Base-by-base conservation (phyloP, 2,888 invertebrate genomes). In the Euzophera pinguis region DNA sequence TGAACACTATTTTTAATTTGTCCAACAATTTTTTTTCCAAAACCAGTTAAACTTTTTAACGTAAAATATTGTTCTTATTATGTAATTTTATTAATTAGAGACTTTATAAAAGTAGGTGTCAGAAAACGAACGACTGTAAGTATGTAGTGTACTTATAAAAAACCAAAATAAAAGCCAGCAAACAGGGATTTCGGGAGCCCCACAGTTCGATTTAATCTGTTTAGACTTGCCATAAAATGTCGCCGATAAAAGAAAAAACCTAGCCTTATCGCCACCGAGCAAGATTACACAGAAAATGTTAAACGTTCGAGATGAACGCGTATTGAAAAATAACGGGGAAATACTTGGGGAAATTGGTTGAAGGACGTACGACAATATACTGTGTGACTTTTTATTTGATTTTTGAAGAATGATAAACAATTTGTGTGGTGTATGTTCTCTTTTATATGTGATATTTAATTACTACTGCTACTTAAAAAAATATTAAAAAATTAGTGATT, bases 271-370 rank as follows among this genome's bases (percentile, higher is more conserved):
- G 81, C 82, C 80, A 79, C 76, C 81, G 68, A 78, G 84, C 81
- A 76, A 84, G 85, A 88, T 89, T 88, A 89, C 86, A 89, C 89
- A 89, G 89, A 89, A 90, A 89, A 89, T 89, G 89, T 88, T 89
- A 87, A 90, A 89, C 85, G 86, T 82, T 84, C 85, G 80, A n/a
- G n/a, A n/a, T 69, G 84, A 88, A 87, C 85, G 84, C 77, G 83
- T 86, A 87, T 88, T 87, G 88, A 86, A 89, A 90, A 86, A 88
- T 84, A 79, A 75, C 74, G 71, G 75, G 78, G 81, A 81, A 79
- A 82, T 77, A 77, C 72, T 73, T 69, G 73, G 75, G 66, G 75
- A 80, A 84, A 84, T 82, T 81, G 80, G 70, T 64, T 66, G 54
- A 50, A 61, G 56, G 43, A 42, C 60, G 50, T 45, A 42, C 63